Percentiles rank a stretch among this genome's conserved stretches.
Evolutionary conservation across 1,140 invertebrate genomes (phyloP).

Genomic region (Papilio glaucus): DNA sequence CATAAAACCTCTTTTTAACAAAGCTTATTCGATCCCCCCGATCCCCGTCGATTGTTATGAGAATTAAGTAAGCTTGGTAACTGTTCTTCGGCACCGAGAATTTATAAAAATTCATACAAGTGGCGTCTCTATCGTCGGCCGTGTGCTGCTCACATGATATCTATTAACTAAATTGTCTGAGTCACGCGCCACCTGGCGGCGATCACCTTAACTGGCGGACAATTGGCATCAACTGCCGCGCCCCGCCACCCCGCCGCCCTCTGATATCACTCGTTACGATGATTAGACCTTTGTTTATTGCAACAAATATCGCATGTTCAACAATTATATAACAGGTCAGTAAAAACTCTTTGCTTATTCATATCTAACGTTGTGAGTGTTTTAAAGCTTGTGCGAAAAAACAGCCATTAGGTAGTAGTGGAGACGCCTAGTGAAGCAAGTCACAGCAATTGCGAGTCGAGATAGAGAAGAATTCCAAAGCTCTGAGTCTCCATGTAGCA

Average conservation of each 20-base stretch:
- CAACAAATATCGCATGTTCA: not conserved
- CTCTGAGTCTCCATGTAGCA: not conserved
- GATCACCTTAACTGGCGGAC: constrained; percentile 42
- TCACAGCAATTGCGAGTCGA: too few relatives aligned
- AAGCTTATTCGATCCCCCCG: too few relatives aligned
- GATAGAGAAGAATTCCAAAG: too few relatives aligned
- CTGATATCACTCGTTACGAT: not conserved
- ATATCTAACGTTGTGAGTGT: too few relatives aligned
- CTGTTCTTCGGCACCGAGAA: not conserved
- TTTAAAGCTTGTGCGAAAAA: too few relatives aligned
- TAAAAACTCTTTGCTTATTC: too few relatives aligned
- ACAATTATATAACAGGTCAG: not conserved
- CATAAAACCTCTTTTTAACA: too few relatives aligned
- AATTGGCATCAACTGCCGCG: constrained; percentile 36
- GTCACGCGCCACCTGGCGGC: constrained; percentile 45
- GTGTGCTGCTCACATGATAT: constrained; percentile 36
- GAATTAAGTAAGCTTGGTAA: too few relatives aligned
- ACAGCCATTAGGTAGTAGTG: too few relatives aligned
- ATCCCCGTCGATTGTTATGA: too few relatives aligned
- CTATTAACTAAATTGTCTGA: constrained; percentile 47
- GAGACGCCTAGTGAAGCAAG: too few relatives aligned
- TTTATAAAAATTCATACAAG: not conserved
- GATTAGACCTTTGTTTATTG: not conserved
- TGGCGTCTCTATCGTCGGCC: not conserved
- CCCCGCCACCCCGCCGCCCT: not conserved